phyloP scores from a whole-genome alignment of 2,888 invertebrate genomes.

The Clivina fossor region DNA sequence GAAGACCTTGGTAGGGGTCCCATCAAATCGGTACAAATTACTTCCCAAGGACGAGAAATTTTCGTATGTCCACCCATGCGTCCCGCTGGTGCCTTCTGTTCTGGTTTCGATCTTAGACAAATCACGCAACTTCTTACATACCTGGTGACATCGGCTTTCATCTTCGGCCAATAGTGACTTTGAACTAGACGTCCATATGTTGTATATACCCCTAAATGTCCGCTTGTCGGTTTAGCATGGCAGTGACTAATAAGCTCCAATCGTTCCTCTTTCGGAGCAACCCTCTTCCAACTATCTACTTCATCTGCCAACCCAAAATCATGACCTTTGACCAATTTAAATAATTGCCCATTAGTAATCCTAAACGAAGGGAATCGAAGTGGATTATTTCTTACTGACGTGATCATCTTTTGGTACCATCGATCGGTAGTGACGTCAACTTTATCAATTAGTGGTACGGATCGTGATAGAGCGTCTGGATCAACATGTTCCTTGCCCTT shows the following conservation, averaged over 20 bases:
- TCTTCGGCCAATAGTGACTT: too few species aligned
- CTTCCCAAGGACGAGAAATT: slow-evolving; percentile 33
- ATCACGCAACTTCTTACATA: slow-evolving; percentile 9
- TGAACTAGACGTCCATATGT: too few species aligned
- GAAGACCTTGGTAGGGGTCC: slow-evolving; percentile 36
- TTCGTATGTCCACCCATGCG: slow-evolving; percentile 21
- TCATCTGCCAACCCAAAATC: slow-evolving; percentile 6
- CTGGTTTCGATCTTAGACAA: slow-evolving; percentile 13
- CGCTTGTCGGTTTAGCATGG: slow-evolving; percentile 5
- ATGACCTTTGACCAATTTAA: background rate
- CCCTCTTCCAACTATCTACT: background rate
- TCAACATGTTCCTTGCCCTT: slow-evolving; percentile 37
- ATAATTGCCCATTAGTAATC: background rate
- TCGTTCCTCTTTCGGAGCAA: background rate
- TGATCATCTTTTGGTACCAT: slow-evolving; percentile 26
- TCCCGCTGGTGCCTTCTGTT: slow-evolving; percentile 21
- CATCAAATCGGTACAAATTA: slow-evolving; percentile 35
- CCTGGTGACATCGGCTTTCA: slow-evolving; percentile 13
- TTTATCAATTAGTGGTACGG: slow-evolving; percentile 9
- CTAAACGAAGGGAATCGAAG: background rate
- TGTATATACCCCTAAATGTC: slow-evolving; percentile 10
- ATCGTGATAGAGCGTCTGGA: slow-evolving; percentile 40
- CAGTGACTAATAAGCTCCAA: background rate
- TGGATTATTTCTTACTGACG: slow-evolving; percentile 25
- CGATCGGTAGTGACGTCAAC: slow-evolving; percentile 3